A percentile compares a stretch with the other conserved stretches of the same genome.
phyloP scores from a whole-genome alignment of 2,888 invertebrate genomes.

The Cheiracanthium punctorium region DNA sequence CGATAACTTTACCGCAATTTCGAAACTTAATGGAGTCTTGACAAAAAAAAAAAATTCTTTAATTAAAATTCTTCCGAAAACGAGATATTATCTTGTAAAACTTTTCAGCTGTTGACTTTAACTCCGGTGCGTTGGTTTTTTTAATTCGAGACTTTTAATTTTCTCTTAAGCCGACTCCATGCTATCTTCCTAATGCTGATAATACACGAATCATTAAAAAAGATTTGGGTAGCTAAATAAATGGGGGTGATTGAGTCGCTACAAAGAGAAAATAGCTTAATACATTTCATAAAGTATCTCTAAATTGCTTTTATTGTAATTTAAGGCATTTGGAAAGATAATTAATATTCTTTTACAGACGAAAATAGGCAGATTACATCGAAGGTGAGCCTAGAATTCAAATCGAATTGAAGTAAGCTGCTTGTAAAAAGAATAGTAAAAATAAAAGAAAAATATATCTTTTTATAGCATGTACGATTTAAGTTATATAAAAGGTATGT shows the following conservation, averaged over 20 bases:
- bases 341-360: not conserved
- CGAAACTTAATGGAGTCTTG: slow-evolving; percentile 37
- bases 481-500: no score
- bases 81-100: slow-evolving; percentile 47
- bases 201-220: not conserved
- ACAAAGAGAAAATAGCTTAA: not conserved
- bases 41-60: slow-evolving; percentile 39
- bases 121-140: slow-evolving; percentile 25
- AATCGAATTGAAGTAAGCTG: no score
- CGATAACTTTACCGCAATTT: slow-evolving; percentile 36
- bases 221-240: not conserved
- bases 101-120: slow-evolving; percentile 1
- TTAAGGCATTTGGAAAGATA: not conserved
- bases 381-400: no score
- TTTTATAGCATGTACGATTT: no score
- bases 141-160: slow-evolving; percentile 33
- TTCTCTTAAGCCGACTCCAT: not conserved
- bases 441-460: no score
- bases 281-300: not conserved
- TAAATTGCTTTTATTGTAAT: not conserved
- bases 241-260: not conserved
- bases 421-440: no score
- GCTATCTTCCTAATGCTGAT: not conserved
- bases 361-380: no score
- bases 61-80: slow-evolving; percentile 50